Evolutionary conservation across 2,888 invertebrate species (phyloP).

Genomic region (Thalpophila matura): DNA sequence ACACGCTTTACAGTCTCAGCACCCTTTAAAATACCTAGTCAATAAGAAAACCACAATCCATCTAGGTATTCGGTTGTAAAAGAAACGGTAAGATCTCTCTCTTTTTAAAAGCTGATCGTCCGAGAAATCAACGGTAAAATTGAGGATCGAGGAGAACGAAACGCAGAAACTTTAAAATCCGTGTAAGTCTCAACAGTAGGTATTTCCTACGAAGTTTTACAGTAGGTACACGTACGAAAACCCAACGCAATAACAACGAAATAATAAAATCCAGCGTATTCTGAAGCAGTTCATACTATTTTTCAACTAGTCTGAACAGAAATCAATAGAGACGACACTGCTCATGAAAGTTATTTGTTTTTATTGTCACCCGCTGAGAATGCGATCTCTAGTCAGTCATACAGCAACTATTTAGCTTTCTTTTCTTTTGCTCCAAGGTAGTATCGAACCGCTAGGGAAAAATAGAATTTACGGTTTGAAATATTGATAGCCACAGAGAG

Average conservation of each 20-base stretch:
- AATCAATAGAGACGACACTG: constrained; percentile 59
- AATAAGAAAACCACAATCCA: too few species aligned
- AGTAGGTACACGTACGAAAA: constrained; percentile 14
- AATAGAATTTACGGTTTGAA: not conserved
- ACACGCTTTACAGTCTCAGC: not conserved
- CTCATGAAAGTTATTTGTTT: constrained; percentile 51
- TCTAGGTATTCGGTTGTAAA: too few species aligned
- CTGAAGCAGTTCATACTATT: constrained; percentile 34
- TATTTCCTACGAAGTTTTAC: constrained; percentile 22
- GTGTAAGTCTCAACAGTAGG: constrained; percentile 12
- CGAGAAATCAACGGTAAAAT: too few species aligned
- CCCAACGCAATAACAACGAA: constrained; percentile 2
- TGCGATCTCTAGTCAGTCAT: constrained; percentile 37
- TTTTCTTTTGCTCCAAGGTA: constrained; percentile 13
- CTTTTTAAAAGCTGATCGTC: too few species aligned
- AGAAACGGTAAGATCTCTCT: too few species aligned
- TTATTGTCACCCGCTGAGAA: constrained; percentile 62
- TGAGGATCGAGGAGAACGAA: too few species aligned
- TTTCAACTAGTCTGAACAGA: constrained; percentile 59
- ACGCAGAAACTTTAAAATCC: constrained; percentile 8
- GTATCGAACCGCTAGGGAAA: not conserved
- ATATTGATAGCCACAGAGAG: not conserved
- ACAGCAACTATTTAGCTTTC: constrained; percentile 32
- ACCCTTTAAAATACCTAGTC: too few species aligned
- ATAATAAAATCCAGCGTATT: constrained; percentile 39